phyloP scores from a whole-genome alignment of 1,140 invertebrate genomes.

The Microplitis demolitor region DNA sequence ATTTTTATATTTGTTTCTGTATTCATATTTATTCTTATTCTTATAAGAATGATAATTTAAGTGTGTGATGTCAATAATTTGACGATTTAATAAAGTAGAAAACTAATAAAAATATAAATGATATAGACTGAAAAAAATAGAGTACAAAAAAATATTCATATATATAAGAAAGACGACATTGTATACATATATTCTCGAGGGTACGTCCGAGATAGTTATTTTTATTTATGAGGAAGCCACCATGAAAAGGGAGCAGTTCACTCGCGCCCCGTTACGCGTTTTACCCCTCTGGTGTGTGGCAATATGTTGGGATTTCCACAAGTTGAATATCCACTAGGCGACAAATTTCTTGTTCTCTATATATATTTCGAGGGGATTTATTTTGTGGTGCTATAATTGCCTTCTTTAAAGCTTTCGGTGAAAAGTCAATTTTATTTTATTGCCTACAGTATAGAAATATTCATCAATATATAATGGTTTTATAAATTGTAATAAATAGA shows the following conservation, averaged over 20 bases:
- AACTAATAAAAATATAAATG: constrained; percentile 1
- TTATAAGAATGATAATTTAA: too few species aligned
- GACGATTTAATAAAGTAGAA: not conserved
- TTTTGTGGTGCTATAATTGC: constrained; percentile 3
- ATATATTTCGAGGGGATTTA: constrained; percentile 2
- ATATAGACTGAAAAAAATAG: not conserved
- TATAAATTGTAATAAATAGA: too few species aligned
- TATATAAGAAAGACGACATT: not conserved
- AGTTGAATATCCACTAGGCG: constrained; percentile 51
- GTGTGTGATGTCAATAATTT: too few species aligned
- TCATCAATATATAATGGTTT: not conserved
- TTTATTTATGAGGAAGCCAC: constrained; percentile 63
- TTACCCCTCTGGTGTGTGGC: constrained; percentile 10
- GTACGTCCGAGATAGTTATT: constrained; percentile 52
- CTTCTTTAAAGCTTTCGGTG: constrained; percentile 6
- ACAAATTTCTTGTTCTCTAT: constrained; percentile 17
- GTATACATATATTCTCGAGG: constrained; percentile 42
- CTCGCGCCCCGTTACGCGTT: constrained; percentile 34
- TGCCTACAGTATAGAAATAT: constrained; percentile 32
- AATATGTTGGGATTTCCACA: constrained; percentile 59
- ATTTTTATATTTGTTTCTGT: too few species aligned
- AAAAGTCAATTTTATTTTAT: constrained; percentile 39
- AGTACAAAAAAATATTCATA: not conserved
- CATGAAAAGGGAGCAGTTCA: constrained; percentile 54
- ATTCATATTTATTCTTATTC: too few species aligned